Evolutionary conservation across 2,888 invertebrate species (phyloP), one percentile per base, ranked within the genome.

Genomic region (Theretra japonica): DNA sequence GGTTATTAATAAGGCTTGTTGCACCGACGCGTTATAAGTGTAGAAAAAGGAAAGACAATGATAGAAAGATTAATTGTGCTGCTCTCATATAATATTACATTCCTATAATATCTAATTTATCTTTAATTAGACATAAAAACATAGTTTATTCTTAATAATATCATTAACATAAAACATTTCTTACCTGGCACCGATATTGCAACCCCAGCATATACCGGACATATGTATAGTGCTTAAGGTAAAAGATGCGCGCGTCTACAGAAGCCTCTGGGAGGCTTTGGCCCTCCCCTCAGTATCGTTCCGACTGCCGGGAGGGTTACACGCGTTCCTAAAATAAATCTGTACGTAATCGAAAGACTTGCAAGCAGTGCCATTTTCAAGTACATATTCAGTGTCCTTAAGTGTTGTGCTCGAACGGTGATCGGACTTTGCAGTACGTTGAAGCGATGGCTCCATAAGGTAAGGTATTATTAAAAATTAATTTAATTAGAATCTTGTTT

Each of bases 221-320:
- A 82, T 84, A 85, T 77, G 82, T 82, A 80, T 77, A 82, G 83
- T 86, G 85, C 83, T 88, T 84, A 86, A 86, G 88, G 87, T 86
- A 88, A 82, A 71, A 84, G 91, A 91, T 93, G 93, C 93, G 93
- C 93, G 92, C 93, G 93, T 89, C 92, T 91, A 83, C 77, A 48
- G 76, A 77, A 87, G 85, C 83, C 84, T 90, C 80, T 80, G 79
- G 78, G 80, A 88, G 82, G 84, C 79, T 87, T 73, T 80, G 82
- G 76, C 86, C 89, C 88, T 88, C 90, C 91, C 93, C 91, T 92
- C 93, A 94, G 94, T 94, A 81, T 81, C 80, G 79, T 80, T 83
- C 83, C 74, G 79, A 81, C 78, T 78, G 79, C 74, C 80, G 76
- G 75, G 82, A 80, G 84, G 86, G 86, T 82, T 80, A 82, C 84